Base-by-base conservation (phyloP, 1,140 invertebrate genomes). In the Hyles euphorbiae region DNA sequence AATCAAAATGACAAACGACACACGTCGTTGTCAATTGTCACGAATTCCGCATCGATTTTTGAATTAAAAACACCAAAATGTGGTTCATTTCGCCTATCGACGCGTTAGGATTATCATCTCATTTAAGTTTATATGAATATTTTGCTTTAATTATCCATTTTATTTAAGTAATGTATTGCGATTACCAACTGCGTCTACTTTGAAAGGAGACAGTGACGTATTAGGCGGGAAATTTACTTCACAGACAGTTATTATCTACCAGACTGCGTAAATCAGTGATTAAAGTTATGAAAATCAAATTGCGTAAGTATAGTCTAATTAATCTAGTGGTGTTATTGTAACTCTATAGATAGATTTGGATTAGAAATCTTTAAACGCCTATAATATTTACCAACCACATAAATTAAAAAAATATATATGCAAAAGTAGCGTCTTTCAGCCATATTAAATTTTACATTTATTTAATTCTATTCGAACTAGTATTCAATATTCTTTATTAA, bases 231-330 rank as follows among this genome's bases (percentile, higher is more conserved):
- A 70, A 67, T 65, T 52, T 45, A 48, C 45, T 61, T 63, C 45
- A 55, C 60, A 59, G 53, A 75, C 34, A 53, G 10, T 57, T 47
- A 65, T 55, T 74, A 74, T 72, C 74, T 70, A 70, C 70, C 83
- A 88, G 76, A 76, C 81, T 86, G 78, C 76, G 82, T 65, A 88
- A 74, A 77, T 88, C 85, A 63, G 78, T 87, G 72, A 88, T 88
- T 58, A 87, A 83, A 81, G 82, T 88, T 68, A 88, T 88, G 85
- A 88, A 88, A 76, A 88, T 88, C 70, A 88, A 87, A 81, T 70
- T 88, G 72, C 85, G 85, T 88, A 67, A 88, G 85, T 83, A 76
- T 8, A 40, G 36, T 40, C 36, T 2, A 40, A 2, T 22, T 22
- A 22, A 1, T 22, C 22, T 22, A 22, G 22, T 22, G 22, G 22